Evolutionary conservation across 2,113 vertebrate genomes (phyloP).

Genomic region (Scortum barcoo): DNA sequence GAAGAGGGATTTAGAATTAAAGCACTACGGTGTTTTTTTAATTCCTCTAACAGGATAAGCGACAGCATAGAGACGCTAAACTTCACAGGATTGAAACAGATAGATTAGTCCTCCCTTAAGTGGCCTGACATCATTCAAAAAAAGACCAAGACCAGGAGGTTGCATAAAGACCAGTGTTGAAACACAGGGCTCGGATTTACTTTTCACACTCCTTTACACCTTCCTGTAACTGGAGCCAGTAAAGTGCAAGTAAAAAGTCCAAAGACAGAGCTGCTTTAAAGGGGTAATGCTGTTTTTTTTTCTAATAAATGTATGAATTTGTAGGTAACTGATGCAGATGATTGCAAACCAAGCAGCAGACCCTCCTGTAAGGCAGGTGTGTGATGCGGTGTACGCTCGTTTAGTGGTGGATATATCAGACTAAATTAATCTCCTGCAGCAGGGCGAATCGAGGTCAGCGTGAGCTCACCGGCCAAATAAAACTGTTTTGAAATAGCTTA

Average conservation of each 20-base stretch:
- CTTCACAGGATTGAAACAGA: conserved; percentile 20
- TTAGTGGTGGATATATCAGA: conserved; percentile 3
- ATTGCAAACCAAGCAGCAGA: not conserved
- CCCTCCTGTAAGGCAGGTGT: conserved; percentile 3
- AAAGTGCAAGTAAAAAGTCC: not conserved
- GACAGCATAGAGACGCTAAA: conserved; percentile 26
- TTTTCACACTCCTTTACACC: conserved; percentile 28
- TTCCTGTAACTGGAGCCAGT: not conserved
- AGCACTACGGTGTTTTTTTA: conserved; percentile 3
- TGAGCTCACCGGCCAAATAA: conserved; percentile 34
- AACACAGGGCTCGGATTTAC: not conserved
- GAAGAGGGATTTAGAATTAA: not conserved
- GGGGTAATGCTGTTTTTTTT: not conserved
- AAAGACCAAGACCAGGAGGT: not conserved
- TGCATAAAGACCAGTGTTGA: not conserved
- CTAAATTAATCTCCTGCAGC: conserved; percentile 19
- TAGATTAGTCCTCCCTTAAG: conserved; percentile 15
- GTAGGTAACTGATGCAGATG: not conserved
- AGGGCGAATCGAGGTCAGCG: conserved; percentile 18
- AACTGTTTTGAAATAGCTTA: conserved; percentile 12
- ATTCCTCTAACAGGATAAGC: conserved; percentile 33
- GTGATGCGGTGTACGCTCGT: not conserved
- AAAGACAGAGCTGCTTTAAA: not conserved
- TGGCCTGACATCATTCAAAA: conserved; percentile 1
- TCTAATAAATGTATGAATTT: not conserved